phyloP scores from a whole-genome alignment of 2,888 invertebrate genomes.

The Mactromeris polynyma region DNA sequence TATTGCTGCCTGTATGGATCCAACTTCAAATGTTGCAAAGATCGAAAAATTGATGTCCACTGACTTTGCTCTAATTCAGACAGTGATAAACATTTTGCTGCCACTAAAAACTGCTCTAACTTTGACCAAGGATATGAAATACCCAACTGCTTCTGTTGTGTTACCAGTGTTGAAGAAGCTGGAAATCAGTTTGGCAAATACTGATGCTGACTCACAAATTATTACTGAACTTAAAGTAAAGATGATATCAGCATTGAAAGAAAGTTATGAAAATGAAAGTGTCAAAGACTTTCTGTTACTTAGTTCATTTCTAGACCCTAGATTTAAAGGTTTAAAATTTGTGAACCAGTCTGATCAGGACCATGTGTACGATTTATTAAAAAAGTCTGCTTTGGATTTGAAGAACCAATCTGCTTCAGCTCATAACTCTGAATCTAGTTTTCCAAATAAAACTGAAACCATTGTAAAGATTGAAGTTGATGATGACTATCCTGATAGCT shows the following conservation, averaged over 20 bases:
- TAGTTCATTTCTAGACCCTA: slow-evolving; percentile 67
- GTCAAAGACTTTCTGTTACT: slow-evolving; percentile 60
- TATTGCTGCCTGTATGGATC: slow-evolving; percentile 34
- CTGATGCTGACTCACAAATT: slow-evolving; percentile 49
- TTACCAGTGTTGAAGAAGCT: slow-evolving; percentile 68
- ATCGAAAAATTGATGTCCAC: slow-evolving; percentile 14
- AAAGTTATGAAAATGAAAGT: slow-evolving; percentile 38
- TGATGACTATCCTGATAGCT: slow-evolving; percentile 28
- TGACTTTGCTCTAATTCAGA: slow-evolving; percentile 45
- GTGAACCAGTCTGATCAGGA: slow-evolving; percentile 59
- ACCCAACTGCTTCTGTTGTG: slow-evolving; percentile 63
- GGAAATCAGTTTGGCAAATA: slow-evolving; percentile 51
- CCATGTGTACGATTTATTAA: slow-evolving; percentile 55
- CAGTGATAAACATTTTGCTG: slow-evolving; percentile 48
- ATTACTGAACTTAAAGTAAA: slow-evolving; percentile 50
- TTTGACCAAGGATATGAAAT: slow-evolving; percentile 57
- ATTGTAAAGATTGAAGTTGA: slow-evolving; percentile 60
- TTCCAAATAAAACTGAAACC: slow-evolving; percentile 8
- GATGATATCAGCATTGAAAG: slow-evolving; percentile 46
- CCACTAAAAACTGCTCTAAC: slow-evolving; percentile 60
- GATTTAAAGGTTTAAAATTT: slow-evolving; percentile 68
- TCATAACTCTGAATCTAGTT: neutral
- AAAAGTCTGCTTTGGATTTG: slow-evolving; percentile 54
- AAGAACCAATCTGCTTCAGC: slow-evolving; percentile 23
- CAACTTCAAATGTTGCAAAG: neutral